Conservation (phyloP, 2,888 invertebrate genomes). For the Lepidocyrtinus sp. region DNA sequence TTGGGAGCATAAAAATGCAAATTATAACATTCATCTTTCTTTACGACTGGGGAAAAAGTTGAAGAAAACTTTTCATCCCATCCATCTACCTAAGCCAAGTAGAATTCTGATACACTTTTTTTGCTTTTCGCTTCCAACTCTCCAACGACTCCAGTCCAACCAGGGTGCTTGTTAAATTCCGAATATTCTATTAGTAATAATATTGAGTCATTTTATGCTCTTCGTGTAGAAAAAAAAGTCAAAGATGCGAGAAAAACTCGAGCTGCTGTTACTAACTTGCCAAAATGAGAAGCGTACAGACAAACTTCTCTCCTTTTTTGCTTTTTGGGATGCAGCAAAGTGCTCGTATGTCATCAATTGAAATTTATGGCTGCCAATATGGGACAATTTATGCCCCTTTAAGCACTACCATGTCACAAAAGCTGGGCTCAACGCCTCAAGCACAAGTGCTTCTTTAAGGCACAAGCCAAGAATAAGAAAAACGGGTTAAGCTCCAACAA, state of each 20-base stretch:
- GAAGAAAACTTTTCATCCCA: conserved; percentile 4
- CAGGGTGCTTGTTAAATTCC: no score
- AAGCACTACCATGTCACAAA: conserved; percentile 56
- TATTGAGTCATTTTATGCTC: conserved; percentile 19
- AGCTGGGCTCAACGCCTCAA: conserved; percentile 56
- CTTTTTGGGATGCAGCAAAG: conserved; percentile 48
- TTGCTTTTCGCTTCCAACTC: no score
- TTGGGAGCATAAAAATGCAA: conserved; percentile 53
- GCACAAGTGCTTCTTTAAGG: conserved; percentile 18
- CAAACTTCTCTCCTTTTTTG: conserved; percentile 30
- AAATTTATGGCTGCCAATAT: conserved; percentile 68
- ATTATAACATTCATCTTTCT: conserved; percentile 47
- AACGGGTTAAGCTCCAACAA: conserved; percentile 26
- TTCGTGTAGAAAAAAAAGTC: conserved; percentile 10
- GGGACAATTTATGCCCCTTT: conserved; percentile 64
- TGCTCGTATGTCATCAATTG: conserved; percentile 67
- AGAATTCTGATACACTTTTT: no score
- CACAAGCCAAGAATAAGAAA: neutral
- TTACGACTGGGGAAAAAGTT: neutral
- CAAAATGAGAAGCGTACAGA: conserved; percentile 27
- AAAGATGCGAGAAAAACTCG: neutral
- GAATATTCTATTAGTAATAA: conserved; percentile 16
- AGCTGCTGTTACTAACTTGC: conserved; percentile 11
- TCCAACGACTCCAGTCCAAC: neutral
- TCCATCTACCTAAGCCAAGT: no score